Evolutionary conservation across 2,797 vertebrate species (phyloP).

Genomic region (Fistularia commersonii): DNA sequence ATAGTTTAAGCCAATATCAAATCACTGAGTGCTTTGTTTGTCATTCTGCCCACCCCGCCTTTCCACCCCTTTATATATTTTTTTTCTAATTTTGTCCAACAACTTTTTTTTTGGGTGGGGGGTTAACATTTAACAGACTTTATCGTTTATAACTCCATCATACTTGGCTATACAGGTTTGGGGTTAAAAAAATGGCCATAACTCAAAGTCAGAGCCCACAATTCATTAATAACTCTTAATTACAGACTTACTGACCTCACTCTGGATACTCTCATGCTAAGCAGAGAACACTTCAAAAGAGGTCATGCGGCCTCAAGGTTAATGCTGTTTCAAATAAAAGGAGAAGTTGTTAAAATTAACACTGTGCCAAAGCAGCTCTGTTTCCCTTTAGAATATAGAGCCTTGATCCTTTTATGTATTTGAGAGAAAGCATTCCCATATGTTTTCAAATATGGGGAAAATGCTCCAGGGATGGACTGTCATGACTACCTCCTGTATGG

Average conservation of each 20-base stretch:
- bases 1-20: not conserved
- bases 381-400: constrained; percentile 71
- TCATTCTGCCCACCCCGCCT: not conserved
- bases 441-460: constrained; percentile 83
- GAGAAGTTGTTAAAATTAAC: constrained; percentile 80
- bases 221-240: constrained; percentile 65
- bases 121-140: not conserved
- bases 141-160: not conserved
- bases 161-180: too few relatives aligned
- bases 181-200: constrained; percentile 20
- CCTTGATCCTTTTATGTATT: constrained; percentile 79
- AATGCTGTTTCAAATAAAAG: constrained; percentile 69
- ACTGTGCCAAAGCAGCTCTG: constrained; percentile 70
- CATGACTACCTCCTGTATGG: constrained; percentile 61
- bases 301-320: constrained; percentile 68
- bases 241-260: constrained; percentile 59
- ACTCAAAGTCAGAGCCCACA: constrained; percentile 46
- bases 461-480: constrained; percentile 81
- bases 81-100: too few relatives aligned
- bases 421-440: constrained; percentile 86
- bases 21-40: constrained; percentile 3
- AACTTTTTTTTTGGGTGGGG: too few relatives aligned
- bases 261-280: constrained; percentile 50
- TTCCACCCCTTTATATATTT: too few relatives aligned
- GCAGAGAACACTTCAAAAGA: constrained; percentile 63